Evolutionary conservation across 2,888 invertebrate species (phyloP), one percentile per base, ranked within the genome.

Genomic region (Nomada lathburiana): DNA sequence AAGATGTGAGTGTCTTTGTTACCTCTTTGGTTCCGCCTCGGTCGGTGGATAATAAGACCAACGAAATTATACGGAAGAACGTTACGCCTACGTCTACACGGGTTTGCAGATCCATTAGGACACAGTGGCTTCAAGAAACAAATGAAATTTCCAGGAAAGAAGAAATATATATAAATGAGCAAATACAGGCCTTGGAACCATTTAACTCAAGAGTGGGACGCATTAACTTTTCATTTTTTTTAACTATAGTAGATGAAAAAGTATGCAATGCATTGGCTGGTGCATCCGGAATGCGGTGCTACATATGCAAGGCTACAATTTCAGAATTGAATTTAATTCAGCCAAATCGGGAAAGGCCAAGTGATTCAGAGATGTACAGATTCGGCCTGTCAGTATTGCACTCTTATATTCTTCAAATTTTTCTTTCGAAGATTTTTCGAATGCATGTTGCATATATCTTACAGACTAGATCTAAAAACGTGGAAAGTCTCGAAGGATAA

Each of bases 11-110:
- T 62, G 5, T 53, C 29, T 62, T 71, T 52, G 36, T 60, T 16
- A 52, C 71, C 29, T 71, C 59, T n/a, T 59, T 60, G 9, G 70
- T 70, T 70, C 70, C 70, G 13, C 70, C 60, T 47, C 70, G 47
- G 47, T 60, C 60, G 36, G 70, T 70, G 23, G 60, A 70, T 4
- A 47, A 9, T 70, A 44, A 20, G 11, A 70, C 20, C 20, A 55
- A 42, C 13, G 7, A 47, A 11, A 59, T 70, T 16, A 36, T 70
- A 20, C 60, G 60, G 60, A n/a, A 59, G 42, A 59, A 70, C 42
- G 23, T 26, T 20, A 70, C 23, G 10, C 59, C 70, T 13, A 60
- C 70, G 44, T 59, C 70, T 23, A 50, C 42, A 13, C 59, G 60
- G 16, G 60, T 70, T 47, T 70, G 70, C 23, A 26, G 70, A 59